A percentile compares a stretch with the other conserved stretches of the same genome.
Evolutionary conservation across 2,797 vertebrate genomes (phyloP).

Genomic region (Sebastes glaucus): DNA sequence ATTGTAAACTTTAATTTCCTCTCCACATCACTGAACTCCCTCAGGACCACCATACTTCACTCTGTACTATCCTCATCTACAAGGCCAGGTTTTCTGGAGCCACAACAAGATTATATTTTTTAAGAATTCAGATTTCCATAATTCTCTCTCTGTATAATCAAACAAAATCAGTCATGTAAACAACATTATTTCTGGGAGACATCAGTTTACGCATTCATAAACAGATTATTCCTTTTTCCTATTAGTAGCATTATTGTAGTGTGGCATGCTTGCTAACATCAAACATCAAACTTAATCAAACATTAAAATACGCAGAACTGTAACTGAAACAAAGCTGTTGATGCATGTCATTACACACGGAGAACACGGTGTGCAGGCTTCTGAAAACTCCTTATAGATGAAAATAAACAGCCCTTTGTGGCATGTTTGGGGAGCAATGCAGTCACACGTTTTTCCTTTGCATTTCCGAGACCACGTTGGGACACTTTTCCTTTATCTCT

Average conservation of each 20-base stretch:
- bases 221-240: slow-evolving; percentile 6
- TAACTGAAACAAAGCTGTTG: not conserved
- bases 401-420: not conserved
- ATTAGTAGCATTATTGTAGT: not conserved
- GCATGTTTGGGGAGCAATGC: not conserved
- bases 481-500: not conserved
- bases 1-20: not conserved
- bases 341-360: not conserved
- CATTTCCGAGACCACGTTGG: not conserved
- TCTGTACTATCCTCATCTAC: not conserved
- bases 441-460: not conserved
- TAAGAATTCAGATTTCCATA: not conserved
- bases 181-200: slow-evolving; percentile 8
- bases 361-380: not conserved
- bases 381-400: not conserved
- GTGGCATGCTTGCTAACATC: not conserved
- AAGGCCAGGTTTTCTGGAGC: not conserved
- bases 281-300: slow-evolving; percentile 9
- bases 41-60: not conserved
- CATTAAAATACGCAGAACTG: not conserved
- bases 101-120: not conserved
- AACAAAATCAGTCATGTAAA: not conserved
- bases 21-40: not conserved
- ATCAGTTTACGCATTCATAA: slow-evolving; percentile 4
- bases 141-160: not conserved